phyloP scores from a whole-genome alignment of 2,113 vertebrate species.

The Esox niger region DNA sequence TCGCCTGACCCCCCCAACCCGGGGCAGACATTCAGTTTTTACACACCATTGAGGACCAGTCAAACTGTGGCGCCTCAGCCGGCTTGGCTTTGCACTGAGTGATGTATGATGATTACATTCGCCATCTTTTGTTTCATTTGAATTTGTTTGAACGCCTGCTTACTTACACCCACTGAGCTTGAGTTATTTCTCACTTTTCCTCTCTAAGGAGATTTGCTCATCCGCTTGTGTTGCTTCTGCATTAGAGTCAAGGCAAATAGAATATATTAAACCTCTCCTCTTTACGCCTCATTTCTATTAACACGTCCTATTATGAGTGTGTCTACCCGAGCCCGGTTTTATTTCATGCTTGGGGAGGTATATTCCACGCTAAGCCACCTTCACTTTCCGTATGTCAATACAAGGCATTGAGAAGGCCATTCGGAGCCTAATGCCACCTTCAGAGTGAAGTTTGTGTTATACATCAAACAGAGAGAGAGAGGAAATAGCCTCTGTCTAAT shows the following conservation, averaged over 20 bases:
- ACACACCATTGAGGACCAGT: constrained; percentile 53
- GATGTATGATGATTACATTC: constrained; percentile 52
- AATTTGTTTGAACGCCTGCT: constrained; percentile 50
- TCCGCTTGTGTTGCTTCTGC: constrained; percentile 40
- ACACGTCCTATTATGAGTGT: constrained; percentile 60
- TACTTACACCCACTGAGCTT: constrained; percentile 43
- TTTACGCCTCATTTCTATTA: constrained; percentile 65
- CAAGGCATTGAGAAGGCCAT: constrained; percentile 30
- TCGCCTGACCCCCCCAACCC: neutral
- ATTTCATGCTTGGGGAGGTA: constrained; percentile 57
- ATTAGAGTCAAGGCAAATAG: constrained; percentile 59
- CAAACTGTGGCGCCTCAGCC: constrained; percentile 26
- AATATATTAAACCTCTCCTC: constrained; percentile 53
- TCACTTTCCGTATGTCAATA: constrained; percentile 50
- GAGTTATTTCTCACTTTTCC: constrained; percentile 31
- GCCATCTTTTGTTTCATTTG: constrained; percentile 49
- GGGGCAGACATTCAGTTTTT: constrained; percentile 49
- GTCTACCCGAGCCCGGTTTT: constrained; percentile 31
- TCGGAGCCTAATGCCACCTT: constrained; percentile 43
- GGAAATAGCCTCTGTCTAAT: constrained; percentile 37
- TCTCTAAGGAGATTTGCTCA: constrained; percentile 59
- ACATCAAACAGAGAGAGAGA: constrained; percentile 23
- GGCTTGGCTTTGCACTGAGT: constrained; percentile 16
- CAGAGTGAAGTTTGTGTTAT: constrained; percentile 22
- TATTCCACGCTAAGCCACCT: constrained; percentile 39